Evolutionary conservation across 2,888 invertebrate species (phyloP), one percentile per base, ranked within the genome.

Genomic region (Nomada fucata): DNA sequence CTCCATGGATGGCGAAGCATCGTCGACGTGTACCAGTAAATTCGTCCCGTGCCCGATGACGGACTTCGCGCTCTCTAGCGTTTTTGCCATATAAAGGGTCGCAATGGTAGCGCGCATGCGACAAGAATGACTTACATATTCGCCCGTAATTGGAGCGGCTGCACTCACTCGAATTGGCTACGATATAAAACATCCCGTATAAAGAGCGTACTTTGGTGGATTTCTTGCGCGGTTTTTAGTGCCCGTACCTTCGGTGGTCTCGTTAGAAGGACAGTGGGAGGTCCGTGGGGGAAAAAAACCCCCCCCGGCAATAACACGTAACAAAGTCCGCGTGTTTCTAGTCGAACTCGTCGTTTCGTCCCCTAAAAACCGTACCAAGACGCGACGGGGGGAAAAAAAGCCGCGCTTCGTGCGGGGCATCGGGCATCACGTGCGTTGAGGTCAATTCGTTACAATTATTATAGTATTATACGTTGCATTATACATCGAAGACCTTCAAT

Each of bases 231-330:
- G 71, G 72, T 87, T 88, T 88, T 88, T 87, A 84, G 72, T 65
- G 55, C 36, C 60, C 59, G 73, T 88, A 80, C 75, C 88, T 85
- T 81, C 72, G 88, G 88, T 88, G 88, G 89, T 88, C 88, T 88
- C 88, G 89, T 88, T 88, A 88, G 84, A 88, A 76, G 75, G 82
- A 88, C 88, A 57, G 83, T 88, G 88, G 88, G 88, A 88, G 89
- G 88, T 88, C 88, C 81, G 72, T 63, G 70, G 76, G 85, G 85
- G 74, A 88, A 86, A 80, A 36, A 36, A 36, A 29, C 29, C 61
- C 23, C 23, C 23, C 23, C 0, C 73, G 68, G 75, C 76, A 78
- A 76, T 85, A 83, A 85, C 77, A 74, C 68, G 59, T 64, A 76
- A 85, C 82, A 76, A 73, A 76, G 67, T 26, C 52, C 76, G 61